These are phyloP conservation scores for Grantiella picta DNA, from an alignment of 2,113 vertebrate species.

Conservation along the genomic window DNA sequence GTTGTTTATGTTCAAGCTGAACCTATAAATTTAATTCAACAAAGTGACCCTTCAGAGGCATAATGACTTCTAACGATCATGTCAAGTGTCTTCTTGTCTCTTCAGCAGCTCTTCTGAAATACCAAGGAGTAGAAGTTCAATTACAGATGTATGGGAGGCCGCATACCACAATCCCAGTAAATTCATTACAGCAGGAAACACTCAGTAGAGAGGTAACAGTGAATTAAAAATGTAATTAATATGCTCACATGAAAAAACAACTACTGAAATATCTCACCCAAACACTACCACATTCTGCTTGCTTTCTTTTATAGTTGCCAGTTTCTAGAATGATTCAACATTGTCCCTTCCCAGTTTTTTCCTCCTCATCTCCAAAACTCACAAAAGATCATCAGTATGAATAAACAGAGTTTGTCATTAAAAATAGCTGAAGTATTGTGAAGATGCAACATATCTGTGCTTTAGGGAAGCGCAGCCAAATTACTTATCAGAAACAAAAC, in stretches of 20 bases:
- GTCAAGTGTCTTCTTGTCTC: not conserved
- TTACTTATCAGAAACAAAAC: slow-evolving; percentile 2
- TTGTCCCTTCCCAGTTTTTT: not conserved
- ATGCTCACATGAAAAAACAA: not conserved
- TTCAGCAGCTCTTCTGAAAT: not conserved
- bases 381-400: not conserved
- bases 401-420: not conserved
- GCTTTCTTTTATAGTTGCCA: not conserved
- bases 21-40: not conserved
- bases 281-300: not conserved
- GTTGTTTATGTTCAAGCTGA: not conserved
- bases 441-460: not conserved
- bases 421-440: not conserved
- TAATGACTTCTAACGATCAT: not conserved
- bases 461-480: not conserved
- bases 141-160: not conserved
- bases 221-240: not conserved
- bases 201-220: not conserved
- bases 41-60: not conserved
- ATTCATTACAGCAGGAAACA: not conserved
- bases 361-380: not conserved
- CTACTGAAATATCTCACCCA: not conserved
- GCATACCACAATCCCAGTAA: not conserved
- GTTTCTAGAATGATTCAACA: not conserved
- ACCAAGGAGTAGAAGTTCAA: not conserved